Percentiles rank a stretch among this genome's conserved stretches.
These are phyloP conservation scores for Labroides dimidiatus DNA, from an alignment of 2,797 vertebrate genomes.

Conservation along the genomic window DNA sequence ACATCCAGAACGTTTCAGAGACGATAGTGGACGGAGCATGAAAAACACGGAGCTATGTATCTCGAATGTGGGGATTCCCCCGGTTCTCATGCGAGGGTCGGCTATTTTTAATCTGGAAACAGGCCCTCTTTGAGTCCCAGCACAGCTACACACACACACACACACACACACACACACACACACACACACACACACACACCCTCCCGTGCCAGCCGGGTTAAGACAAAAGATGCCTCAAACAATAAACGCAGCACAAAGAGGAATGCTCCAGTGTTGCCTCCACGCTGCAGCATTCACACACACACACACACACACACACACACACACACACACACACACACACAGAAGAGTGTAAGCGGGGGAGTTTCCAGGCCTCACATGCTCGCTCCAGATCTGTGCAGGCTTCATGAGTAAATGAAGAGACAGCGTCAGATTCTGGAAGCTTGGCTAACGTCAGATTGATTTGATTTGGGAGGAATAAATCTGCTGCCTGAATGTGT, in stretches of 20 bases:
- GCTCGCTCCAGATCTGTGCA: no score
- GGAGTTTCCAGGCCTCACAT: background rate
- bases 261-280: constrained; percentile 50
- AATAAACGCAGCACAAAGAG: constrained; percentile 44
- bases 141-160: no score
- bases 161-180: no score
- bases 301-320: constrained; percentile 37
- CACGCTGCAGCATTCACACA: constrained; percentile 21
- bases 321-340: constrained; percentile 33
- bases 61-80: constrained; percentile 66
- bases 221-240: constrained; percentile 61
- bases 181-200: no score
- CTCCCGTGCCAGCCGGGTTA: constrained; percentile 23
- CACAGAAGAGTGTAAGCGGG: constrained; percentile 16
- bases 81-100: constrained; percentile 66
- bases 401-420: no score
- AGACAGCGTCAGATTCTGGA: no score
- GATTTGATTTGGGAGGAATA: no score
- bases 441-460: no score
- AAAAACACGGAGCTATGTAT: constrained; percentile 49
- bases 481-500: no score
- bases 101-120: constrained; percentile 78
- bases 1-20: constrained; percentile 31
- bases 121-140: constrained; percentile 47
- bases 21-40: constrained; percentile 43